Evolutionary conservation across 2,113 vertebrate species (phyloP), one percentile per base, ranked within the genome.

Genomic region (Catagonus wagneri): DNA sequence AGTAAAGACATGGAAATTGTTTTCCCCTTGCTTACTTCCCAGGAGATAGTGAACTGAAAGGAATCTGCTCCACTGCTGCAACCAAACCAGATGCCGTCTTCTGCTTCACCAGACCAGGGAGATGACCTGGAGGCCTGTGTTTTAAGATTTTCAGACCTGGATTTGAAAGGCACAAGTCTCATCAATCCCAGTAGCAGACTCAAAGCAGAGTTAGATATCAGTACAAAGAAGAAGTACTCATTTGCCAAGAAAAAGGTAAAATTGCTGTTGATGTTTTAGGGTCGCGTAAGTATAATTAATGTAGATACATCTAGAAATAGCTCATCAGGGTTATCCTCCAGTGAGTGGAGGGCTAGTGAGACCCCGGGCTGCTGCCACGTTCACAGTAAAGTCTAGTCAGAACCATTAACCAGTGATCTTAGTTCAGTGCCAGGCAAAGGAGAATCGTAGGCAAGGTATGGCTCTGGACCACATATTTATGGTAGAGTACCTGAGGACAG

Each of bases 231-330:
- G 96, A 98, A 98, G 96, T 99, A 98, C 96, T 97, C 98, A 11
- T 98, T 98, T 97, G 98, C 98, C 93, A 99, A 98, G 98, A 99
- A 98, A 97, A 99, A 98, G 99, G 99, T 99, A 98, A 96, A 96
- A 66, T 50, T 90, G 11, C 50, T 65, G 2, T 89, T 17, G 3
- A 2, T 93, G 32, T 83, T 85, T 95, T 54, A 23, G 66, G 86
- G 29, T 88, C 14, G 6, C 61, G 1, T 74, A n/a, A 52, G 16
- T 90, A 23, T n/a, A 65, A 6, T 74, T 94, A 92, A 52, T 56
- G 36, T 22, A 72, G 66, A n/a, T 72, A 27, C 36, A 25, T 84
- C 8, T 20, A 68, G 50, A 91, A 83, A 15, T 68, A 78, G 32
- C 14, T 88, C 22, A 22, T 66, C 13, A 36, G 11, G 50, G 16